phyloP scores from a whole-genome alignment of 2,113 vertebrate genomes.

The Gymnorhina tibicen region DNA sequence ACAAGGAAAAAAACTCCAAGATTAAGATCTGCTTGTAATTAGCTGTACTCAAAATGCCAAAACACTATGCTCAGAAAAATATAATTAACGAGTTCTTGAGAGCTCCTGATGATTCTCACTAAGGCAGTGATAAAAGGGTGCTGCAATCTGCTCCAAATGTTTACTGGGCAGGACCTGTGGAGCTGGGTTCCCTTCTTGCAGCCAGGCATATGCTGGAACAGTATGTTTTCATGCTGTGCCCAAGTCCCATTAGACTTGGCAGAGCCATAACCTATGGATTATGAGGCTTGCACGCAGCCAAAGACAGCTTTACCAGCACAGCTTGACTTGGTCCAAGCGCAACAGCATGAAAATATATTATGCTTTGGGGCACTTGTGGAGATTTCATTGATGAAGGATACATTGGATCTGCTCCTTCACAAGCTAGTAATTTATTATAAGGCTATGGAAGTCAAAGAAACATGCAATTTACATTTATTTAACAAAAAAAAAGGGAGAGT shows the following conservation, averaged over 20 bases:
- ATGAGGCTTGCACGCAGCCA: background rate
- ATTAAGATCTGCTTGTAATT: constrained; percentile 73
- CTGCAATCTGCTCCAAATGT: constrained; percentile 50
- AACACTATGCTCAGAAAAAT: constrained; percentile 42
- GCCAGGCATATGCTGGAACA: constrained; percentile 14
- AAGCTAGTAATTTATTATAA: background rate
- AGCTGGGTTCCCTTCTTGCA: background rate
- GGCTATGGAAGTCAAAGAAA: background rate
- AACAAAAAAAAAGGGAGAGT: background rate
- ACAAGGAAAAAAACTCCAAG: constrained; percentile 20
- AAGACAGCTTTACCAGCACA: constrained; percentile 32
- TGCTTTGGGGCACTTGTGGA: background rate
- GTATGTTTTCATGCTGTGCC: constrained; percentile 16
- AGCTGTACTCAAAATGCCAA: constrained; percentile 63
- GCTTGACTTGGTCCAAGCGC: constrained; percentile 4
- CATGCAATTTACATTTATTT: background rate
- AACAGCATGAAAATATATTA: constrained; percentile 23
- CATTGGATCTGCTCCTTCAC: background rate
- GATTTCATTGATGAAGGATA: constrained; percentile 23
- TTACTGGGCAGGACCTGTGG: background rate
- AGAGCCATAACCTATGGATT: background rate
- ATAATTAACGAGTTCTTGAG: constrained; percentile 67
- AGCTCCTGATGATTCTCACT: constrained; percentile 41
- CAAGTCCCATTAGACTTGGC: constrained; percentile 40
- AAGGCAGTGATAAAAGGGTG: constrained; percentile 31